Conservation (phyloP, 2,113 vertebrate species). For the Accipiter cooperii region DNA sequence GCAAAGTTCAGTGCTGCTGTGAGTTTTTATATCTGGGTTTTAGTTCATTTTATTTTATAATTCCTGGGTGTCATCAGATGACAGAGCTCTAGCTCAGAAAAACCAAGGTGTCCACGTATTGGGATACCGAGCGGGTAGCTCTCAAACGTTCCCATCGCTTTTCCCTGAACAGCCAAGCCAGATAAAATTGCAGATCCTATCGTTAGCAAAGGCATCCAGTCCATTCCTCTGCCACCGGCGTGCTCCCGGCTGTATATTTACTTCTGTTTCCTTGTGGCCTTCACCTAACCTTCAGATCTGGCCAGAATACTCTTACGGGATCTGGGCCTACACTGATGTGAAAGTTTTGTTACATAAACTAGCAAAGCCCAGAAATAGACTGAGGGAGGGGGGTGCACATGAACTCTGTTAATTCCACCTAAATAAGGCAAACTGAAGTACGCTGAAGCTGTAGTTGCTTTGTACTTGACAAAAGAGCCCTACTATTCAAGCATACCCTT, state of each 20-base stretch:
- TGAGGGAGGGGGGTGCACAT: neutral
- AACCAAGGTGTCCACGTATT: neutral
- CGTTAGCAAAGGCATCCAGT: neutral
- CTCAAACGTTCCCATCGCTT: neutral
- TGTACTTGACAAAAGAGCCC: neutral
- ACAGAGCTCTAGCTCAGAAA: neutral
- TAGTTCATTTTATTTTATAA: neutral
- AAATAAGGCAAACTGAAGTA: neutral
- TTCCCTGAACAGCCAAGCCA: neutral
- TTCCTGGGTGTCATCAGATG: neutral
- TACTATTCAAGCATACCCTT: neutral
- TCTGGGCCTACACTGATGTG: neutral
- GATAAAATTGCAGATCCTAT: neutral
- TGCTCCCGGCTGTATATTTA: neutral
- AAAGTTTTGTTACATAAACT: neutral
- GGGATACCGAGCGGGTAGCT: neutral
- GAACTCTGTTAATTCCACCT: neutral
- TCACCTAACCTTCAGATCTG: neutral
- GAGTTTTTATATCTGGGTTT: neutral
- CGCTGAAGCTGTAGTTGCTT: neutral
- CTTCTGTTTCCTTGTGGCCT: neutral
- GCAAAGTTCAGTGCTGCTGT: neutral
- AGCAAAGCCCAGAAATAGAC: neutral
- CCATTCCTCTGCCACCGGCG: neutral
- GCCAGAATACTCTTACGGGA: neutral